Evolutionary conservation across 1,140 invertebrate species (phyloP), one percentile per base, ranked within the genome.

Genomic region (Thaumatotibia leucotreta): DNA sequence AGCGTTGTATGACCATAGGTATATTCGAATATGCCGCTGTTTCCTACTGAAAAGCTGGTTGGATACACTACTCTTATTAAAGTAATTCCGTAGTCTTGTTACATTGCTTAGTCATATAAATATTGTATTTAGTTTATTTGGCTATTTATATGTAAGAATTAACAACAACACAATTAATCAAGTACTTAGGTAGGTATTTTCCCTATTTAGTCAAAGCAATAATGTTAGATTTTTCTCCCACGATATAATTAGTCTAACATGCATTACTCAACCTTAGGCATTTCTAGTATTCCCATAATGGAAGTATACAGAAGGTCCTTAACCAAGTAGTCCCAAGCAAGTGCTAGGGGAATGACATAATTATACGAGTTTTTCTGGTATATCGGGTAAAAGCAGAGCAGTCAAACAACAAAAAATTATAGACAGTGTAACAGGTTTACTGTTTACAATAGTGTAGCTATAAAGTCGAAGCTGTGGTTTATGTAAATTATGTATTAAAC

Each of bases 191-290:
- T n/a, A 45, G 2, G 17, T 45, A 45, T 45, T 20, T 45, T 45
- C 17, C 39, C 17, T 45, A 45, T 20, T 45, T 20, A 45, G 39
- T 45, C 39, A 5, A 20, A 20, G 39, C 39, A 45, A 45, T 20
- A 45, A 45, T 20, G 39, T 52, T 52, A 52, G 50, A 52, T 52
- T 52, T 52, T 52, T 52, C 22, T 27, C 50, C 50, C 50, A 52
- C 50, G 50, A 27, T 14, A 24, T 52, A 27, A 52, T 52, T 24
- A 52, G 50, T n/a, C 4, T 11, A 27, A 52, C 23, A 27, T 2
- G 50, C 23, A 27, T 27, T 27, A 14, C 33, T 10, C 33, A 39
- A 39, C n/a, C 22, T 52, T 27, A 52, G 50, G 22, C 24, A 52
- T 24, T 52, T 52, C 50, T 52, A 27, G 17, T 14, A 52, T 52